These are phyloP conservation scores for Lutjanus campechanus DNA, from an alignment of 2,797 vertebrate species.

Conservation along the genomic window DNA sequence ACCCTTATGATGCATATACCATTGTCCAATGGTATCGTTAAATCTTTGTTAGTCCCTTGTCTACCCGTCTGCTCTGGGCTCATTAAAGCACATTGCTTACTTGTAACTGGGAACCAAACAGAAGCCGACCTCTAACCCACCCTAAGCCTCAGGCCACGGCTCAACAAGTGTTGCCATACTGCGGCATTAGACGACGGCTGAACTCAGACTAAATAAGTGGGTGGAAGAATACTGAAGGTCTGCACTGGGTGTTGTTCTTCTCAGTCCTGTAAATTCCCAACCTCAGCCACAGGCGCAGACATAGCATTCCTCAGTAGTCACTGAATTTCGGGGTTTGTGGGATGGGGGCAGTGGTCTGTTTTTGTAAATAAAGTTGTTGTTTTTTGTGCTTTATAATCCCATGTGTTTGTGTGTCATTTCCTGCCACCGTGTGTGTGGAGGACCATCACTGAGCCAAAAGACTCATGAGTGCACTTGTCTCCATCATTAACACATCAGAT, in stretches of 20 bases:
- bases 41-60: neutral
- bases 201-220: slow-evolving; percentile 72
- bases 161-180: slow-evolving; percentile 29
- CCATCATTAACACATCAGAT: neutral
- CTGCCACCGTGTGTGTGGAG: slow-evolving; percentile 26
- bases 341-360: slow-evolving; percentile 65
- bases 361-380: slow-evolving; percentile 85
- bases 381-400: slow-evolving; percentile 72
- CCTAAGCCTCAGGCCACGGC: slow-evolving; percentile 26
- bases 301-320: slow-evolving; percentile 75
- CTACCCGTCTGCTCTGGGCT: slow-evolving; percentile 5
- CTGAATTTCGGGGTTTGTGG: slow-evolving; percentile 73
- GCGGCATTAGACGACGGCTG: slow-evolving; percentile 50
- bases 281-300: slow-evolving; percentile 75
- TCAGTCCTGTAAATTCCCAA: slow-evolving; percentile 81
- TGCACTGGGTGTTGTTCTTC: slow-evolving; percentile 70
- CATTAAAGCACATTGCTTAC: slow-evolving; percentile 25
- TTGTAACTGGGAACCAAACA: slow-evolving; percentile 28
- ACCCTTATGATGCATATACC: slow-evolving; percentile 1
- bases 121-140: slow-evolving; percentile 24
- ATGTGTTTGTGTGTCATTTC: slow-evolving; percentile 62
- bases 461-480: neutral
- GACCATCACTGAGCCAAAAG: neutral
- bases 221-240: slow-evolving; percentile 64
- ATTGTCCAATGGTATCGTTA: slow-evolving; percentile 5